A percentile compares a stretch with the other conserved stretches of the same genome.
Conservation (phyloP, 1,140 invertebrate genomes). For the Drosophila kikkawai region DNA sequence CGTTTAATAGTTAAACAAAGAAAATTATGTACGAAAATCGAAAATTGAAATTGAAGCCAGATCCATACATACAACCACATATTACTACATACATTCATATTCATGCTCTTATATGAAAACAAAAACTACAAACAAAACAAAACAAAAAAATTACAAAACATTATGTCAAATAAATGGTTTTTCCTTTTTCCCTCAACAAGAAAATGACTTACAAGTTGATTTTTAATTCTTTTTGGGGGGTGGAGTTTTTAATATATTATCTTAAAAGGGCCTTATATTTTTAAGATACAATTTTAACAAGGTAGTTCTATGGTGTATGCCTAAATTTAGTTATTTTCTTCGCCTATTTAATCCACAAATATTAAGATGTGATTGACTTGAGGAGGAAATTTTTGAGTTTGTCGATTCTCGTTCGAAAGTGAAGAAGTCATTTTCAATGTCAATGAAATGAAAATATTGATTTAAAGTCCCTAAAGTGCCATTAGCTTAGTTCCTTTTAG, state of each 20-base stretch:
- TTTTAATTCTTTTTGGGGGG: neutral
- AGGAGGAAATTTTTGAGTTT: too few species aligned
- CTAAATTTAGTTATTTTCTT: too few species aligned
- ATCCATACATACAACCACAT: conserved; percentile 67
- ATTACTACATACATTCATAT: conserved; percentile 83
- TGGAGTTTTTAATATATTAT: neutral
- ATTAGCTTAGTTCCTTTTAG: too few species aligned
- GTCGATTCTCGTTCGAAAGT: too few species aligned
- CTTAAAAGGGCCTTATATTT: neutral
- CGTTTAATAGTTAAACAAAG: conserved; percentile 64
- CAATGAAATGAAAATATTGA: too few species aligned
- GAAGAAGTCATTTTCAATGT: too few species aligned
- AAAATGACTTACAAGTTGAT: conserved; percentile 6
- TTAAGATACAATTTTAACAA: neutral
- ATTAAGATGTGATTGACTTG: too few species aligned
- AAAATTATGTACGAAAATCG: conserved; percentile 39
- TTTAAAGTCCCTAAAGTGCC: too few species aligned
- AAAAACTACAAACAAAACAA: conserved; percentile 39
- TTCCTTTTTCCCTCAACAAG: conserved; percentile 81
- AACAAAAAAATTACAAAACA: conserved; percentile 54
- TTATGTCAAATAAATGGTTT: conserved; percentile 84
- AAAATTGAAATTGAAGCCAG: conserved; percentile 61
- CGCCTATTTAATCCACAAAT: too few species aligned
- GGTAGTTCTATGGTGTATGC: too few species aligned
- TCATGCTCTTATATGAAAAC: conserved; percentile 82